A percentile compares a stretch with the other conserved stretches of the same genome.
phyloP scores from a whole-genome alignment of 2,888 invertebrate genomes.

The Andrena haemorrhoa region DNA sequence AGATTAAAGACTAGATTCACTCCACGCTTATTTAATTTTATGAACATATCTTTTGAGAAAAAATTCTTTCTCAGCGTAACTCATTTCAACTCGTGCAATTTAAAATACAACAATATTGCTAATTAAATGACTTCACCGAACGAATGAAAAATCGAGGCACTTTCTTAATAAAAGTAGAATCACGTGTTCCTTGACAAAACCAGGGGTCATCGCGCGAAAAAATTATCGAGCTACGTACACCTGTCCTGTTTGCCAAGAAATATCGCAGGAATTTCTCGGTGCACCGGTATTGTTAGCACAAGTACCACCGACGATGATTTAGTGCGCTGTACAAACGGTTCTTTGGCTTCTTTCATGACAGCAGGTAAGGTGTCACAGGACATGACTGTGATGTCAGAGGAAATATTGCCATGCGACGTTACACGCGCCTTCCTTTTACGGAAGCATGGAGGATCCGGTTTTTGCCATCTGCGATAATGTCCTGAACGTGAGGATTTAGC shows the following conservation, averaged over 20 bases:
- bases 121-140: no score
- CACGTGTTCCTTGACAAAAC: background rate
- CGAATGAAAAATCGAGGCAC: no score
- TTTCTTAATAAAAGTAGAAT: background rate
- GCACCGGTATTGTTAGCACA: background rate
- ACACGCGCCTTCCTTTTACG: constrained; percentile 30
- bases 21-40: no score
- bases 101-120: no score
- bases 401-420: constrained; percentile 18
- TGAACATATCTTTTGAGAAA: no score
- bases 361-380: constrained; percentile 21
- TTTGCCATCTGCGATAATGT: constrained; percentile 17
- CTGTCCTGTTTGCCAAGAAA: background rate
- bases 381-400: constrained; percentile 39
- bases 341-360: constrained; percentile 18
- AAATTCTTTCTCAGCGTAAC: no score
- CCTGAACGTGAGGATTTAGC: constrained; percentile 16
- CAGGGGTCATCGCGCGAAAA: constrained; percentile 22
- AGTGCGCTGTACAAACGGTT: background rate
- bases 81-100: no score
- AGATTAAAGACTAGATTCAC: no score
- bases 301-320: background rate
- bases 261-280: background rate
- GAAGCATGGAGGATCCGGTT: constrained; percentile 25
- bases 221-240: background rate